Percentiles rank a stretch among this genome's conserved stretches.
phyloP scores from a whole-genome alignment of 2,797 vertebrate species.

The Anabacerthia variegaticeps region DNA sequence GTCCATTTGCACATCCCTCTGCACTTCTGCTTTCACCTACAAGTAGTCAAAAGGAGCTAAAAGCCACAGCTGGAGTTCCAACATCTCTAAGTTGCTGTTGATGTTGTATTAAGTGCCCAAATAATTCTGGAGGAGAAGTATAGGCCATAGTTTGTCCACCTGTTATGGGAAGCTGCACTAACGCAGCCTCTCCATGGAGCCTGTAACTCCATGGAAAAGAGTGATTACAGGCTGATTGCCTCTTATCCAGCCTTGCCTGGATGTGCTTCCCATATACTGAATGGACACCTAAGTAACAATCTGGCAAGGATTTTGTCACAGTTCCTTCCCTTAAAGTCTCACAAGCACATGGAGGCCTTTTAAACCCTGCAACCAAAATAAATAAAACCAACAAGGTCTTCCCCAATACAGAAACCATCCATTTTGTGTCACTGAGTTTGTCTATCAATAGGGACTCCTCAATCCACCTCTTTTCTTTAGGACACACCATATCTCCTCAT shows the following conservation, averaged over 20 bases:
- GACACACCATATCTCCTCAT: not conserved
- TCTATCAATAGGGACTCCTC: not conserved
- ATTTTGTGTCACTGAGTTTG: not conserved
- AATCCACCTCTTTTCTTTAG: not conserved
- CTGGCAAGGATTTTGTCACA: not conserved
- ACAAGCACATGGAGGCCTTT: not conserved
- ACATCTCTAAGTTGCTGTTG: fast-evolving
- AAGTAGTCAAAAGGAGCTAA: not conserved
- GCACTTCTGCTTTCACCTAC: not conserved
- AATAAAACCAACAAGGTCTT: not conserved
- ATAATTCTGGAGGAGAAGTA: not conserved
- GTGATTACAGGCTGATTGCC: not conserved
- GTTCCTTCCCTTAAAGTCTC: not conserved
- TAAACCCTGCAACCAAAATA: not conserved
- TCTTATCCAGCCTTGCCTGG: not conserved
- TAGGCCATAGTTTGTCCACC: not conserved
- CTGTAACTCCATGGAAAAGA: not conserved
- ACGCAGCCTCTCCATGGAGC: not conserved
- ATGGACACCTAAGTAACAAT: not conserved
- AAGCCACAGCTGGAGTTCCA: not conserved
- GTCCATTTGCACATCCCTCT: not conserved
- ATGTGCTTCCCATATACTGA: not conserved
- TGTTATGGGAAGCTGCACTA: not conserved
- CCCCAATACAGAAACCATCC: fast-evolving
- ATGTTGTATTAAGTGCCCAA: not conserved